Percentiles rank a stretch among this genome's conserved stretches.
These are phyloP conservation scores for Agelastica alni DNA, from an alignment of 2,888 invertebrate species.

Conservation along the genomic window DNA sequence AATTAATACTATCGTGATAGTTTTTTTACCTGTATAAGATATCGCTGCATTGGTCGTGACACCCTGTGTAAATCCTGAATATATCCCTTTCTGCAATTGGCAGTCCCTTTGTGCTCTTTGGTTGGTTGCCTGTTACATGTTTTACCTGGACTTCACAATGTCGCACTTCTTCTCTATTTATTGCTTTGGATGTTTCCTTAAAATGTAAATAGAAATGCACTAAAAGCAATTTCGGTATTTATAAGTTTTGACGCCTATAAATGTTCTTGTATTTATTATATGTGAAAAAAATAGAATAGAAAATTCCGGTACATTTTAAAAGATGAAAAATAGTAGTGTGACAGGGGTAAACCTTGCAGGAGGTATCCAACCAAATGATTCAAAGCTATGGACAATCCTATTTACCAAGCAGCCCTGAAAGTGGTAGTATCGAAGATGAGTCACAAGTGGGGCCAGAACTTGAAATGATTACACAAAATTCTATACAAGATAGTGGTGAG, in stretches of 20 bases:
- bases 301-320: no score
- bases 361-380: constrained; percentile 57
- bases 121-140: constrained; percentile 63
- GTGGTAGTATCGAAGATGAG: constrained; percentile 51
- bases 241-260: constrained; percentile 11
- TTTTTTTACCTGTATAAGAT: no score
- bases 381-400: constrained; percentile 53
- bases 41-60: no score
- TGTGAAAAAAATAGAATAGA: constrained; percentile 31
- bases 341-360: constrained; percentile 53
- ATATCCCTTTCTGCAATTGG: constrained; percentile 20
- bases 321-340: constrained; percentile 40
- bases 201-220: constrained; percentile 42
- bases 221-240: constrained; percentile 15
- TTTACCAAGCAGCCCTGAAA: constrained; percentile 51
- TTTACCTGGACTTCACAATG: constrained; percentile 58
- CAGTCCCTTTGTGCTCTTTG: constrained; percentile 50
- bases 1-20: no score
- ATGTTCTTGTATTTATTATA: constrained; percentile 25
- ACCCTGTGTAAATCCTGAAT: no score
- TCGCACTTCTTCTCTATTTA: constrained; percentile 48
- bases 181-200: constrained; percentile 51
- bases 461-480: constrained; percentile 47
- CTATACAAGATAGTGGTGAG: constrained; percentile 52
- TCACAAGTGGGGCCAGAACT: constrained; percentile 47